phyloP scores from a whole-genome alignment of 2,888 invertebrate species.

The Sclerodermus sp. region DNA sequence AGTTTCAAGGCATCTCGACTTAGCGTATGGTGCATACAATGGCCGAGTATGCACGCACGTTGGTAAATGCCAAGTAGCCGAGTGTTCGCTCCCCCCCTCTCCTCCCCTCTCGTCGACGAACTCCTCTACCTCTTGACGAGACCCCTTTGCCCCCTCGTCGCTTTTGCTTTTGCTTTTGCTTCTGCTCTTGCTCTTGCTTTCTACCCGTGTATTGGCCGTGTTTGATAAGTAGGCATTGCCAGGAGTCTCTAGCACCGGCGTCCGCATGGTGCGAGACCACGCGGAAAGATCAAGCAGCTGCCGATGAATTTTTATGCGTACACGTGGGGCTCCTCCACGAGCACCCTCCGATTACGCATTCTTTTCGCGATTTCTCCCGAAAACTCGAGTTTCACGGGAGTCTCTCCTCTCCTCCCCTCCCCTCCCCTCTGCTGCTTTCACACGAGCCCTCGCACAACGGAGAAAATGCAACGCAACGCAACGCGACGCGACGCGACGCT shows the following conservation, averaged over 20 bases:
- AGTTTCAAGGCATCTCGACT: too few species aligned
- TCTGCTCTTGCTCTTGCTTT: slow-evolving; percentile 12
- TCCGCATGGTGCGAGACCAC: slow-evolving; percentile 24
- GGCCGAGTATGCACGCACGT: too few species aligned
- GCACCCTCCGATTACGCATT: too few species aligned
- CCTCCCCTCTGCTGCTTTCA: too few species aligned
- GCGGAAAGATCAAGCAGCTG: slow-evolving; percentile 39
- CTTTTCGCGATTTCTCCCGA: too few species aligned
- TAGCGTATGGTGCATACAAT: too few species aligned
- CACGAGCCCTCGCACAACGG: too few species aligned
- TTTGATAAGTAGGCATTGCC: slow-evolving; percentile 35
- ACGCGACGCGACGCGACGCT: too few species aligned
- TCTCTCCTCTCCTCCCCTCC: too few species aligned
- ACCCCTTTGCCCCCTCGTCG: slow-evolving; percentile 12
- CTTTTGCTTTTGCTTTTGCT: slow-evolving; percentile 10
- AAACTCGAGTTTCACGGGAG: too few species aligned
- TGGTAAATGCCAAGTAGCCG: slow-evolving; percentile 46
- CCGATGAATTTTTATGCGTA: slow-evolving; percentile 30
- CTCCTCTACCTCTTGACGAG: slow-evolving; percentile 7
- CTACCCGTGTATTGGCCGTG: slow-evolving; percentile 13
- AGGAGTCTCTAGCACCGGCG: slow-evolving; percentile 24
- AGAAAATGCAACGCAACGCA: too few species aligned
- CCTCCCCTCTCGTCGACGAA: not conserved
- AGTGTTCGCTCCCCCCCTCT: slow-evolving; percentile 31
- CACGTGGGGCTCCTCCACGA: too few species aligned